Conservation (phyloP, 1,140 invertebrate species). For the Cherax destructor region DNA sequence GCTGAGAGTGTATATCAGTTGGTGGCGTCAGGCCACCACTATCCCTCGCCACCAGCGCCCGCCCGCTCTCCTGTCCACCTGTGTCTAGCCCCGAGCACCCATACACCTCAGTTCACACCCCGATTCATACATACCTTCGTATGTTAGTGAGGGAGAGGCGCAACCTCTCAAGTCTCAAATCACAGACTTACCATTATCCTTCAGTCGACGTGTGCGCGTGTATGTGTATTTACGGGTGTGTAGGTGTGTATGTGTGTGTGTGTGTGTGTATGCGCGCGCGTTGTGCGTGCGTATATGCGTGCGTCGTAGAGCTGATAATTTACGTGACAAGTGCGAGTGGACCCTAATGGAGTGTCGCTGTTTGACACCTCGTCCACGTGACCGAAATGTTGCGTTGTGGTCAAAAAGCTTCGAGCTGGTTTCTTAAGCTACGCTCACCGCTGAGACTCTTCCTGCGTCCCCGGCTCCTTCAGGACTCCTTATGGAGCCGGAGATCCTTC, state of each 20-base stretch:
- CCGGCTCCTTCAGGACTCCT: not conserved
- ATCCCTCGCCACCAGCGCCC: not conserved
- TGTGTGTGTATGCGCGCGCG: slow-evolving; percentile 23
- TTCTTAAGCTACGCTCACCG: not conserved
- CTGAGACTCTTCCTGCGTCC: not conserved
- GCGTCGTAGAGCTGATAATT: slow-evolving; percentile 65
- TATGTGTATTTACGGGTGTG: slow-evolving; percentile 33
- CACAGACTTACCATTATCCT: not conserved
- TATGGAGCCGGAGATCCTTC: not conserved
- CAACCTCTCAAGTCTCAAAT: not conserved
- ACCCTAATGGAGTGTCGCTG: slow-evolving; percentile 66
- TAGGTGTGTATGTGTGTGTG: slow-evolving; percentile 30
- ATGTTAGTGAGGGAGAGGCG: not conserved
- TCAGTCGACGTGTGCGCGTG: not conserved
- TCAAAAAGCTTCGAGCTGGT: slow-evolving; percentile 39
- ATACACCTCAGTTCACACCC: not conserved
- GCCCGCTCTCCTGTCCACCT: not conserved
- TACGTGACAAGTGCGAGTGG: slow-evolving; percentile 67
- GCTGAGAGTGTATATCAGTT: not conserved
- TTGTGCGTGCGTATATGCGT: slow-evolving; percentile 50
- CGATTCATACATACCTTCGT: not conserved
- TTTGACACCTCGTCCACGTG: slow-evolving; percentile 63
- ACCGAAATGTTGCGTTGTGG: slow-evolving; percentile 44
- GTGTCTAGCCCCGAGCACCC: not conserved
- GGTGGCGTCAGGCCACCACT: not conserved